Conservation (phyloP, 2,113 vertebrate genomes). For the Nesoenas mayeri region DNA sequence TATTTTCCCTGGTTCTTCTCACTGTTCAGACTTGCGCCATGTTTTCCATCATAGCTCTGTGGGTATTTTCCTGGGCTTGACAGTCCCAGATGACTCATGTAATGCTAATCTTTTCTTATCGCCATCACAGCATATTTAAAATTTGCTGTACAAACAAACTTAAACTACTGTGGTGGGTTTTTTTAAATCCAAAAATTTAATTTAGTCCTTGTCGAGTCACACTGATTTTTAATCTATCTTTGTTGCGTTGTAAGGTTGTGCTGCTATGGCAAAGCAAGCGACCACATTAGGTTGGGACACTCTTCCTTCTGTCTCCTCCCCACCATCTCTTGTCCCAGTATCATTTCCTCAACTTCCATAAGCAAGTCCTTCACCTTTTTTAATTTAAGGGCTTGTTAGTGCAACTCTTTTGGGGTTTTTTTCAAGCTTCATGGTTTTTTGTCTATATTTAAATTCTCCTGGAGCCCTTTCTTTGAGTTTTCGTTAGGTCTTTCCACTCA, state of each 20-base stretch:
- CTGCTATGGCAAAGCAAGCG: neutral
- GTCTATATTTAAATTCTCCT: neutral
- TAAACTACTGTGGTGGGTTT: neutral
- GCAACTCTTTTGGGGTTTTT: neutral
- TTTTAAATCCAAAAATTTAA: neutral
- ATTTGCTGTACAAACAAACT: neutral
- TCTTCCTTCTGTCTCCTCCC: neutral
- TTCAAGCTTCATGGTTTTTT: neutral
- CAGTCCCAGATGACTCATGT: neutral
- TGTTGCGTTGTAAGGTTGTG: neutral
- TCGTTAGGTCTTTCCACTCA: neutral
- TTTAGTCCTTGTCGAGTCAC: neutral
- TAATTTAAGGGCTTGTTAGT: neutral
- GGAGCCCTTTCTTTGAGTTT: neutral
- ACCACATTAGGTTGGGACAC: neutral
- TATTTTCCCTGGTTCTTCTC: neutral
- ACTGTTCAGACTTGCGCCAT: neutral
- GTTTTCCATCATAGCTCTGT: neutral
- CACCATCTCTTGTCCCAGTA: neutral
- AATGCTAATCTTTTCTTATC: neutral
- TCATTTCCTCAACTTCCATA: neutral
- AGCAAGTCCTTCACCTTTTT: neutral
- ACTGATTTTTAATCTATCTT: neutral
- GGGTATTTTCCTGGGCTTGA: neutral
- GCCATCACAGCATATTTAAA: neutral